Conservation (phyloP, 2,113 vertebrate genomes). For the Hippocampus comes region DNA sequence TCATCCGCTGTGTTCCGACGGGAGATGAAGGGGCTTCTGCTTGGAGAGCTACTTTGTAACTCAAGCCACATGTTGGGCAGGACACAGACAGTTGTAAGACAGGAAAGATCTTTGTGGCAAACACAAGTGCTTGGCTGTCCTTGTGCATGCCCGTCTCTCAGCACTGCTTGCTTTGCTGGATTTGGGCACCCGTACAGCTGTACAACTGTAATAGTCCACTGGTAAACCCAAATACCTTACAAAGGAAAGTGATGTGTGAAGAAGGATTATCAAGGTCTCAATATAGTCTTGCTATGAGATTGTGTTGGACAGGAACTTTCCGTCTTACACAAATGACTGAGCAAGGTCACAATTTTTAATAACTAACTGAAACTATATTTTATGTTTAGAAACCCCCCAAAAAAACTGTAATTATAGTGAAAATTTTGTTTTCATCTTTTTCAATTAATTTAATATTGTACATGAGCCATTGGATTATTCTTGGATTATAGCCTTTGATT, state of each 20-base stretch:
- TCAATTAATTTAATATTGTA: no score
- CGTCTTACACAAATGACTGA: constrained; percentile 14
- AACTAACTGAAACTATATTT: no score
- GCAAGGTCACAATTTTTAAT: neutral
- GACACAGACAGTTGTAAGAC: constrained; percentile 65
- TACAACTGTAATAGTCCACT: constrained; percentile 69
- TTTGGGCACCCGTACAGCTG: constrained; percentile 67
- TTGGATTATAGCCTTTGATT: no score
- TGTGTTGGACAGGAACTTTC: constrained; percentile 28
- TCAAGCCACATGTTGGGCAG: constrained; percentile 68
- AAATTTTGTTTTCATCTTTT: no score
- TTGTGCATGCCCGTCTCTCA: constrained; percentile 69
- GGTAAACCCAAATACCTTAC: constrained; percentile 46
- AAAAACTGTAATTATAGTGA: no score
- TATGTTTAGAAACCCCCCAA: no score
- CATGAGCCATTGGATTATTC: no score
- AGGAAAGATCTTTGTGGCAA: constrained; percentile 75
- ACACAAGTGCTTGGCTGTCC: constrained; percentile 76
- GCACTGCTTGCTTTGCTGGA: constrained; percentile 34
- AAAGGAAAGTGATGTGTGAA: constrained; percentile 11
- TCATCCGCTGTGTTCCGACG: constrained; percentile 58
- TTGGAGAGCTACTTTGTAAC: constrained; percentile 61
- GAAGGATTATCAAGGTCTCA: constrained; percentile 38
- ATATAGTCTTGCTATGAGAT: constrained; percentile 29
- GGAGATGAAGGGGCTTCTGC: constrained; percentile 54